Evolutionary conservation across 2,888 invertebrate species (phyloP), one percentile per base, ranked within the genome.

Genomic region (Ptychoptera contaminata): DNA sequence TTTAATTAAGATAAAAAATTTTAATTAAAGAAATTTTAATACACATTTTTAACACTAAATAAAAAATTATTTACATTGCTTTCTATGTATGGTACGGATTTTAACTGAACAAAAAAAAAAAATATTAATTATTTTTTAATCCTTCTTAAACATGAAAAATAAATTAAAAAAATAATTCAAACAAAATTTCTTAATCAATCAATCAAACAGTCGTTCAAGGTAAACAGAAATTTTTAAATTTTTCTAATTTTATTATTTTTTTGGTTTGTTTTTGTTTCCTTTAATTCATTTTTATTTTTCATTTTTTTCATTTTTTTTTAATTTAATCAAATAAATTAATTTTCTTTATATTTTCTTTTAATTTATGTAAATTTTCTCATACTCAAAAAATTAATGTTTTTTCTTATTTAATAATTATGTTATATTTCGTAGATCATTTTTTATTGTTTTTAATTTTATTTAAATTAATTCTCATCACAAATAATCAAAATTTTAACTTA

Each of bases 191-290:
- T 16, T 14, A 37, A 37, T 16, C 12, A 16, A 16, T 10, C 23
- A 42, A 37, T 37, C 23, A 41, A 42, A 51, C 57, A 59, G 59
- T 58, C 58, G 35, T 58, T 57, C 52, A 56, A 59, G 57, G 59
- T 58, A 56, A 58, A 54, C 50, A 51, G 43, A 48, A 49, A 49
- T 51, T 49, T 40, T 48, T 49, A 16, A 29, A 32, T 43, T 47
- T 41, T 37, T 42, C 39, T 48, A 43, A 48, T 47, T 52, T 47
- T 50, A 37, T 8, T 14, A 32, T 2, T 32, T 32, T 14, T 32
- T 6, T 2, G 30, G 9, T 30, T 16, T 14, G 16, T 8, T 35
- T 32, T 35, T 11, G 11, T 9, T 16, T 42, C 16, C 34, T 9
- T 42, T 42, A 16, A 10, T 42, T 40, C 4, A 8, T 16, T 11